phyloP scores from a whole-genome alignment of 1,140 invertebrate genomes.

The Drosophila seguyi region DNA sequence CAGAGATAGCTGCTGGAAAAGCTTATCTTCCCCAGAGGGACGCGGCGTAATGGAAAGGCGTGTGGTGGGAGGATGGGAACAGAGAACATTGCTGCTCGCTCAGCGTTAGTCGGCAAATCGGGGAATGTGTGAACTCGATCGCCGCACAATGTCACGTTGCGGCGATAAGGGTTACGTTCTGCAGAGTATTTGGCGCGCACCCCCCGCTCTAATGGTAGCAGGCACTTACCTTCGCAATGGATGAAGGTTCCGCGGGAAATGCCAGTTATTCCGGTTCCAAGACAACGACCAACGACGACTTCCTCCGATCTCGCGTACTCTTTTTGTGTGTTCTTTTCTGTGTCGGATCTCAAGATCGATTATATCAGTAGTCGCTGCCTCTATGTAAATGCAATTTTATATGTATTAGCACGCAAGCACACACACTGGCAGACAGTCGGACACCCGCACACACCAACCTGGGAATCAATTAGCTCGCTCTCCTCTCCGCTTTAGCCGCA shows the following conservation, averaged over 20 bases:
- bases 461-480: conserved; percentile 38
- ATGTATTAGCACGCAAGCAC: conserved; percentile 15
- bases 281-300: background rate
- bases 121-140: conserved; percentile 3
- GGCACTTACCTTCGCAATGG: conserved; percentile 25
- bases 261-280: conserved; percentile 30
- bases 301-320: conserved; percentile 5
- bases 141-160: conserved; percentile 33
- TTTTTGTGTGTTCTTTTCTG: conserved; percentile 13
- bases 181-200: background rate
- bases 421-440: background rate
- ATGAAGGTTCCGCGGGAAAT: conserved; percentile 14
- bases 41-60: too few relatives aligned
- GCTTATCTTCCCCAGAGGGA: background rate
- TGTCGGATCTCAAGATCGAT: conserved; percentile 31
- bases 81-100: conserved; percentile 1
- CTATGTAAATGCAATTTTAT: conserved; percentile 32
- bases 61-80: background rate
- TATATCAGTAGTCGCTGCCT: conserved; percentile 35
- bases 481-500: background rate
- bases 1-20: background rate
- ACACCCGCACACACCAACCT: conserved; percentile 28
- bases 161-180: conserved; percentile 39
- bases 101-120: conserved; percentile 29
- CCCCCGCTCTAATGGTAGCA: background rate